Percentiles rank a stretch among this genome's conserved stretches.
Conservation (phyloP, 1,140 invertebrate species). For the Eumeta japonica region DNA sequence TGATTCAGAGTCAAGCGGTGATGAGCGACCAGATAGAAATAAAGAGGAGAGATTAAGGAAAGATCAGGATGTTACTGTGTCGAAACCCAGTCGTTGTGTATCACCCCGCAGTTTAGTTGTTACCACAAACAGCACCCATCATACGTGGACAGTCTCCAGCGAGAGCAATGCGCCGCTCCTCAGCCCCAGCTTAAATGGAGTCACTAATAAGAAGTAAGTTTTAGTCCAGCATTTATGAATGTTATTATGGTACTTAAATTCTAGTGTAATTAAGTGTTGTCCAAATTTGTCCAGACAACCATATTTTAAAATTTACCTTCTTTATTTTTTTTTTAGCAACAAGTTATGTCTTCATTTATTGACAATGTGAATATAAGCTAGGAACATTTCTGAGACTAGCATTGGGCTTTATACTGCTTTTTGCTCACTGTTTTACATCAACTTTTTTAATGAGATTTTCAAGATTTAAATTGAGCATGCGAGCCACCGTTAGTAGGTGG, state of each 20-base stretch:
- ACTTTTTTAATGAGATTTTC: too few relatives aligned
- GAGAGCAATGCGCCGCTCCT: slow-evolving; percentile 39
- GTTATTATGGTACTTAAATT: too few relatives aligned
- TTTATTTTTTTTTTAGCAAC: slow-evolving; percentile 6
- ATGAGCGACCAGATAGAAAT: slow-evolving; percentile 27
- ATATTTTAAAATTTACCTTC: slow-evolving; percentile 6
- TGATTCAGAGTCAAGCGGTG: slow-evolving; percentile 46
- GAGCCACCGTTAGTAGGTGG: too few relatives aligned
- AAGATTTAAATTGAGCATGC: too few relatives aligned
- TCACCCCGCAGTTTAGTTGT: slow-evolving; percentile 33
- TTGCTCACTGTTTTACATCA: too few relatives aligned
- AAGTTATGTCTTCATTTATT: too few relatives aligned
- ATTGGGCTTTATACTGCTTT: too few relatives aligned
- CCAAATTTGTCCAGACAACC: not conserved
- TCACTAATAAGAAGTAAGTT: slow-evolving; percentile 49
- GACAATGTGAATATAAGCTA: too few relatives aligned
- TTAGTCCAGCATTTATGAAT: too few relatives aligned
- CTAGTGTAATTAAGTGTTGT: not conserved
- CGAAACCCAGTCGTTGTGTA: slow-evolving; percentile 30
- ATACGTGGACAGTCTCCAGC: slow-evolving; percentile 55
- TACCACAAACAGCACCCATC: slow-evolving; percentile 47
- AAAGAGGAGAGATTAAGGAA: slow-evolving; percentile 15
- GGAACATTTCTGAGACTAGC: too few relatives aligned
- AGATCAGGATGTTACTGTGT: slow-evolving; percentile 8
- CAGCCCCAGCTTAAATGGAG: slow-evolving; percentile 49